Percentiles rank a stretch among this genome's conserved stretches.
Conservation (phyloP, 2,888 invertebrate species). For the Bimastos eiseni region DNA sequence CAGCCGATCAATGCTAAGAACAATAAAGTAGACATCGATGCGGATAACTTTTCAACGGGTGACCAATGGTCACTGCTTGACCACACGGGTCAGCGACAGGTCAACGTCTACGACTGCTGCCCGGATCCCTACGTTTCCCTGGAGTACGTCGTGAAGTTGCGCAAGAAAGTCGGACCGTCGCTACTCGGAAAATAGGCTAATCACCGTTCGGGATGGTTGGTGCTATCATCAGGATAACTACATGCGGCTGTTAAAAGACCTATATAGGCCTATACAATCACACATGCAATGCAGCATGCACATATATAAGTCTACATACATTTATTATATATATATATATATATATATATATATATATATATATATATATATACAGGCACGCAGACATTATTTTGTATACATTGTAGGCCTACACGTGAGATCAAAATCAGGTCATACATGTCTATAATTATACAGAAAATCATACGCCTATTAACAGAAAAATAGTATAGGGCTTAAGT, state of each 20-base stretch:
- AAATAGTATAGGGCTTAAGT: no score
- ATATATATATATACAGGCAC: no score
- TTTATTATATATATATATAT: no score
- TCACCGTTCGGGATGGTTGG: not conserved
- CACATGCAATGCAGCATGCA: no score
- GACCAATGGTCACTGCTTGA: slow-evolving; percentile 32
- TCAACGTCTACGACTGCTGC: slow-evolving; percentile 22
- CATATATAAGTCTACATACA: no score
- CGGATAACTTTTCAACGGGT: not conserved
- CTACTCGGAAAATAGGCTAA: slow-evolving; percentile 26
- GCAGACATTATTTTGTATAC: no score
- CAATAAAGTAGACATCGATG: slow-evolving; percentile 27
- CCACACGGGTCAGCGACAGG: slow-evolving; percentile 27
- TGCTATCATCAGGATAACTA: not conserved
- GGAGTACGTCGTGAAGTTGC: slow-evolving; percentile 23
- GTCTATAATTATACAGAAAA: no score
- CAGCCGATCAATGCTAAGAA: not conserved
- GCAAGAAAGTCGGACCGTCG: slow-evolving; percentile 30
- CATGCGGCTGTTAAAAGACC: not conserved
- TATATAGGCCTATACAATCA: no score
- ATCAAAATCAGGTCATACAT: no score
- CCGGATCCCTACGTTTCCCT: slow-evolving; percentile 22
- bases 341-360: no score
- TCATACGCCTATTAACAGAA: no score
- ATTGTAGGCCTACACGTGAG: no score